Percentiles rank a stretch among this genome's conserved stretches.
Conservation (phyloP, 2,888 invertebrate genomes). For the Harpalus rubripes region DNA sequence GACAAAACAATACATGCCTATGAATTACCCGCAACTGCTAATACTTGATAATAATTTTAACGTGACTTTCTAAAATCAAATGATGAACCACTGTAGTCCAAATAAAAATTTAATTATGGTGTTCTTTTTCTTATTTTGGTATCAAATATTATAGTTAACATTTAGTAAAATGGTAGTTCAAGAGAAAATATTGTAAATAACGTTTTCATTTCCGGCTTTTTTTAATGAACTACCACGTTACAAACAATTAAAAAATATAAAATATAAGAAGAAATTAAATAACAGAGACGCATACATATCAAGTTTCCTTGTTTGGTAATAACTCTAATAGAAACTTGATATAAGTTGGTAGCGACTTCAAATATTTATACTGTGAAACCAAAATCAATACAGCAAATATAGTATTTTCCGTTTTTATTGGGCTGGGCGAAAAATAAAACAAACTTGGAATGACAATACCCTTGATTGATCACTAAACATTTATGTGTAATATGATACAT, state of each 20-base stretch:
- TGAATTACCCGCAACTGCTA: too few relatives aligned
- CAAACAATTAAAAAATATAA: background rate
- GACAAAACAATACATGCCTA: too few relatives aligned
- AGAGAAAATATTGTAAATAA: too few relatives aligned
- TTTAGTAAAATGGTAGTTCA: too few relatives aligned
- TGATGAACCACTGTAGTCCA: too few relatives aligned
- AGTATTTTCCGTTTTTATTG: slow-evolving; percentile 33
- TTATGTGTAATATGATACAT: slow-evolving; percentile 43
- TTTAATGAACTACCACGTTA: background rate
- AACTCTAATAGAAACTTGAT: slow-evolving; percentile 39
- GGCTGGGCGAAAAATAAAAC: slow-evolving; percentile 49
- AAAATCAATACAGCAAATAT: slow-evolving; percentile 38
- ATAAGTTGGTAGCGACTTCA: slow-evolving; percentile 15
- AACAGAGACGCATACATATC: slow-evolving; percentile 4
- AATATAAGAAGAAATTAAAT: slow-evolving; percentile 4
- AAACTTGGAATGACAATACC: slow-evolving; percentile 46
- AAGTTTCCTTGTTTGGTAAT: slow-evolving; percentile 36
- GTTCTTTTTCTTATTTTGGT: too few relatives aligned
- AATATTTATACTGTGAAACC: slow-evolving; percentile 36
- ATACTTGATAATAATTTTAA: too few relatives aligned
- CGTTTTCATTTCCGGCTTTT: too few relatives aligned
- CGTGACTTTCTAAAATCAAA: too few relatives aligned
- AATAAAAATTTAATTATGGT: too few relatives aligned
- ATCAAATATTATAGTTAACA: too few relatives aligned
- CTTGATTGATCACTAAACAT: slow-evolving; percentile 54